phyloP scores from a whole-genome alignment of 1,140 invertebrate genomes.

The Hirudo medicinalis region DNA sequence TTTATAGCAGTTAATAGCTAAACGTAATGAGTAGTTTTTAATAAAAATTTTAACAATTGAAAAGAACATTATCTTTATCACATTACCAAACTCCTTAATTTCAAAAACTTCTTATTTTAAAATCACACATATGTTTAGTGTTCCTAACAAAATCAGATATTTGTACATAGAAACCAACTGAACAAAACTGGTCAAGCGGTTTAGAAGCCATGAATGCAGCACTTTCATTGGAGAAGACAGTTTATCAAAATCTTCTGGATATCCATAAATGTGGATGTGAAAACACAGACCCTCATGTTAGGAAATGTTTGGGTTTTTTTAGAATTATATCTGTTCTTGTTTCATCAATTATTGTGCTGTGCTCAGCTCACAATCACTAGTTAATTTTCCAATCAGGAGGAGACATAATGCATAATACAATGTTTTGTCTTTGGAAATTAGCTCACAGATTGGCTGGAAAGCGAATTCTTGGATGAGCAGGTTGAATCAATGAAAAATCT shows the following conservation, averaged over 20 bases:
- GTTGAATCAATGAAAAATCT: too few species aligned
- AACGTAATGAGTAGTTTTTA: neutral
- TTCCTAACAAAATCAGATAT: neutral
- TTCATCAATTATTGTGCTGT: too few species aligned
- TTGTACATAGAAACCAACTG: conserved; percentile 47
- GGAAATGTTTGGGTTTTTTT: neutral
- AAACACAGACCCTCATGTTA: conserved; percentile 48
- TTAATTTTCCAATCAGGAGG: too few species aligned
- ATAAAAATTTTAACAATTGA: neutral
- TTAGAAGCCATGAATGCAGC: conserved; percentile 57
- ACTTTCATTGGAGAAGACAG: conserved; percentile 57
- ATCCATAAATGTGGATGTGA: conserved; percentile 52
- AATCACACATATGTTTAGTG: neutral
- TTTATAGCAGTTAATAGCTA: neutral
- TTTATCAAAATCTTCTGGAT: conserved; percentile 58
- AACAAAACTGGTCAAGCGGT: conserved; percentile 49
- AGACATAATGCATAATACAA: too few species aligned
- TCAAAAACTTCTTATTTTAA: neutral
- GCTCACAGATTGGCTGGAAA: too few species aligned
- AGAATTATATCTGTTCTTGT: neutral
- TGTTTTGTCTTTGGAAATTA: too few species aligned
- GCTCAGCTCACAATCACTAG: too few species aligned
- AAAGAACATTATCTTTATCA: neutral
- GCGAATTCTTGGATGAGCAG: too few species aligned
- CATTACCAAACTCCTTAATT: neutral